Evolutionary conservation across 2,888 invertebrate species (phyloP).

Genomic region (Caenorhabditis sp.): DNA sequence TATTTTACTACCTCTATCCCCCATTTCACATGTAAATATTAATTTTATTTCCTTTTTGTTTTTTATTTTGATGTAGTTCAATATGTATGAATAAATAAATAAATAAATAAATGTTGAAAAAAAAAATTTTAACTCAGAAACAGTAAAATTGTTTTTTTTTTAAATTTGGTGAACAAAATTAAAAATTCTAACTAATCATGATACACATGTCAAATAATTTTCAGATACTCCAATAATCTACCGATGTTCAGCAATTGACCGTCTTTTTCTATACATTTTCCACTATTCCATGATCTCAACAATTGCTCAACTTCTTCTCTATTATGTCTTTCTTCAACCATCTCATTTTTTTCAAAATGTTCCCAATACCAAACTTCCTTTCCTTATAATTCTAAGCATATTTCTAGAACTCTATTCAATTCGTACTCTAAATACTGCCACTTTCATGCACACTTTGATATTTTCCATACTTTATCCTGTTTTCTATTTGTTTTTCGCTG

Average conservation of each 20-base stretch:
- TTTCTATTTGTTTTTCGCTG: neutral
- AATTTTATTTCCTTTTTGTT: too few relatives aligned
- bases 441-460: neutral
- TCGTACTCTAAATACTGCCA: neutral
- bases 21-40: too few relatives aligned
- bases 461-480: neutral
- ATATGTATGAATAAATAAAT: too few relatives aligned
- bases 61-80: too few relatives aligned
- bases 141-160: too few relatives aligned
- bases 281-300: neutral
- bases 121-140: too few relatives aligned
- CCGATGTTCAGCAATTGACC: neutral
- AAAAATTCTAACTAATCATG: neutral
- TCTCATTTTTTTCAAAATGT: neutral
- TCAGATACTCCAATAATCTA: conserved; percentile 1
- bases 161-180: neutral
- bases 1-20: too few relatives aligned
- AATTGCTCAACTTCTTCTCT: neutral
- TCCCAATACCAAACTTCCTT: neutral
- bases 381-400: neutral
- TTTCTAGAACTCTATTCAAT: neutral
- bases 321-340: neutral
- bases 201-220: neutral
- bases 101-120: too few relatives aligned
- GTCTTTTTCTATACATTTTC: neutral